Evolutionary conservation across 2,888 invertebrate genomes (phyloP).

Genomic region (Brachylomia viminalis): DNA sequence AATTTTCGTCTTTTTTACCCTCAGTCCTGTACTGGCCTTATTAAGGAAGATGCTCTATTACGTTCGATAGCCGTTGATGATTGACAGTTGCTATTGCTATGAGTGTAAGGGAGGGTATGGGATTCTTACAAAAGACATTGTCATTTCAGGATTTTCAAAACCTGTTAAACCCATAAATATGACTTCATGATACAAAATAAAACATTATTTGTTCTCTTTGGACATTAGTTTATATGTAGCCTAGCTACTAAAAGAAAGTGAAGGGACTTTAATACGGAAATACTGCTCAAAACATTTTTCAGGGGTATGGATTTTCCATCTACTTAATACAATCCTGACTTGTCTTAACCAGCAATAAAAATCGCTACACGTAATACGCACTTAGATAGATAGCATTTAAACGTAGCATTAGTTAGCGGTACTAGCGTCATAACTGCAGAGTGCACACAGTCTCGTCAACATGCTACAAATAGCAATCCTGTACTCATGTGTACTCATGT

Average conservation of each 20-base stretch:
- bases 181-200: not conserved
- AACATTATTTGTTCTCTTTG: not conserved
- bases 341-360: slow-evolving; percentile 28
- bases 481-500: slow-evolving; percentile 38
- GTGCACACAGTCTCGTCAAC: slow-evolving; percentile 54
- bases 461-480: slow-evolving; percentile 53
- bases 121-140: not conserved
- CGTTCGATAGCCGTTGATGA: slow-evolving; percentile 71
- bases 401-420: slow-evolving; percentile 66
- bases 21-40: slow-evolving; percentile 76
- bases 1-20: slow-evolving; percentile 85
- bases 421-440: slow-evolving; percentile 61
- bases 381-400: slow-evolving; percentile 63
- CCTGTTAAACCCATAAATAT: not conserved
- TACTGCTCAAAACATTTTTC: not conserved
- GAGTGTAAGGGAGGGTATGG: not conserved
- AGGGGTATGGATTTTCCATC: not conserved
- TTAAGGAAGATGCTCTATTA: slow-evolving; percentile 81
- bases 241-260: not conserved
- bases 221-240: not conserved
- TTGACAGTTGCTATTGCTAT: slow-evolving; percentile 79
- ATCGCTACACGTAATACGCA: slow-evolving; percentile 56
- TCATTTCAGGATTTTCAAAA: not conserved
- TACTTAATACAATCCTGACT: not conserved
- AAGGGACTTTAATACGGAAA: not conserved